phyloP scores from a whole-genome alignment of 2,888 invertebrate genomes.

The Agonum fuliginosum region DNA sequence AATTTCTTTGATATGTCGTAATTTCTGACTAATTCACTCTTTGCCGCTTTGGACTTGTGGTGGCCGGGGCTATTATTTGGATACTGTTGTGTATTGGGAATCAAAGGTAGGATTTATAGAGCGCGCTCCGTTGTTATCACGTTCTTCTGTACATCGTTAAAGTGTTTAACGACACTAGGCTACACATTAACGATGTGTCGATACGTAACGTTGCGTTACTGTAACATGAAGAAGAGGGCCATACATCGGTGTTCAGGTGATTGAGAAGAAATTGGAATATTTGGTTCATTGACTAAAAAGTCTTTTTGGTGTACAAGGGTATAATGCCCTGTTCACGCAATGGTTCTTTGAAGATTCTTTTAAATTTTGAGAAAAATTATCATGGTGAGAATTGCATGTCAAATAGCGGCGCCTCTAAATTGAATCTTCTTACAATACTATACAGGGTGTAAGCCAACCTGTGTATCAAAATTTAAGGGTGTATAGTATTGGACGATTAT shows the following conservation, averaged over 20 bases:
- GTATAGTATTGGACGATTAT: too few relatives aligned
- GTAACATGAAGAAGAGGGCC: background rate
- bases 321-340: too few relatives aligned
- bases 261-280: background rate
- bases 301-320: too few relatives aligned
- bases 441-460: too few relatives aligned
- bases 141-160: constrained; percentile 51
- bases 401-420: too few relatives aligned
- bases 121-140: constrained; percentile 45
- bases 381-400: too few relatives aligned
- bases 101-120: constrained; percentile 53
- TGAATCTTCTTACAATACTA: too few relatives aligned
- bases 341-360: too few relatives aligned
- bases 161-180: constrained; percentile 56
- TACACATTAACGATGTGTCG: constrained; percentile 56
- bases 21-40: background rate
- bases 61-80: background rate
- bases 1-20: background rate
- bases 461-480: too few relatives aligned
- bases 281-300: too few relatives aligned
- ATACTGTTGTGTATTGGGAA: background rate
- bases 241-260: background rate
- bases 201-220: background rate
- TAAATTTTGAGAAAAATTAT: too few relatives aligned
- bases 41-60: background rate